These are phyloP conservation scores for Maccullochella peelii DNA, from an alignment of 2,113 vertebrate species.

Conservation along the genomic window DNA sequence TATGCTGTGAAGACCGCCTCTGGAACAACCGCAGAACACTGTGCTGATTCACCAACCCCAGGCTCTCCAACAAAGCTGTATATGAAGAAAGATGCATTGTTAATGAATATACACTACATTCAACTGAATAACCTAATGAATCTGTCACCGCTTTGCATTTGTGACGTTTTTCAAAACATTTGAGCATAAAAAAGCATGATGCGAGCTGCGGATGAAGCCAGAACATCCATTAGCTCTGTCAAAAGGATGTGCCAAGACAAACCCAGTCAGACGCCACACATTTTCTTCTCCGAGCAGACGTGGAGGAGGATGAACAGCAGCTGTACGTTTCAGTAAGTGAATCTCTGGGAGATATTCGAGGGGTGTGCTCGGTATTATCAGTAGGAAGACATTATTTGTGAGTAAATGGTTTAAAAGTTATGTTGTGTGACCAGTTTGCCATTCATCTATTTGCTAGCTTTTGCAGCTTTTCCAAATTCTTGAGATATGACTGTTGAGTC, in stretches of 20 bases:
- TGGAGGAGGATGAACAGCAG: conserved; percentile 49
- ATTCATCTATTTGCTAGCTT: neutral
- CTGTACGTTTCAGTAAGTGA: conserved; percentile 43
- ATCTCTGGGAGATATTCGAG: conserved; percentile 5
- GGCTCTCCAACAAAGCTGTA: neutral
- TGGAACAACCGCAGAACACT: conserved; percentile 29
- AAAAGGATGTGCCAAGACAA: conserved; percentile 69
- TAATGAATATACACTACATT: neutral
- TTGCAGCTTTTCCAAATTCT: conserved; percentile 3
- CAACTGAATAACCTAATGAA: conserved; percentile 18
- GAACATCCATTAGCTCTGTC: conserved; percentile 64
- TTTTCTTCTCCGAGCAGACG: conserved; percentile 45
- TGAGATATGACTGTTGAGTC: neutral
- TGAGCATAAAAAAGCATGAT: conserved; percentile 44
- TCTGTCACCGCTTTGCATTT: conserved; percentile 6
- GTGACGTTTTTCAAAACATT: conserved; percentile 41
- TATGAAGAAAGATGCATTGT: conserved; percentile 21
- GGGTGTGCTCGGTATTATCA: conserved; percentile 3
- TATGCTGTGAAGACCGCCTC: conserved; percentile 29
- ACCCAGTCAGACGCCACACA: conserved; percentile 51
- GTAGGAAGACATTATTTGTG: neutral
- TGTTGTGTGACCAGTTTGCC: neutral
- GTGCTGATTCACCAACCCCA: conserved; percentile 37
- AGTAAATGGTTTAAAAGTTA: conserved; percentile 1
- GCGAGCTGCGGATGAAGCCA: conserved; percentile 48